A percentile compares a stretch with the other conserved stretches of the same genome.
These are phyloP conservation scores for Isaurus tuberculatus DNA, from an alignment of 92 coral and sea anemone species.

Conservation along the genomic window DNA sequence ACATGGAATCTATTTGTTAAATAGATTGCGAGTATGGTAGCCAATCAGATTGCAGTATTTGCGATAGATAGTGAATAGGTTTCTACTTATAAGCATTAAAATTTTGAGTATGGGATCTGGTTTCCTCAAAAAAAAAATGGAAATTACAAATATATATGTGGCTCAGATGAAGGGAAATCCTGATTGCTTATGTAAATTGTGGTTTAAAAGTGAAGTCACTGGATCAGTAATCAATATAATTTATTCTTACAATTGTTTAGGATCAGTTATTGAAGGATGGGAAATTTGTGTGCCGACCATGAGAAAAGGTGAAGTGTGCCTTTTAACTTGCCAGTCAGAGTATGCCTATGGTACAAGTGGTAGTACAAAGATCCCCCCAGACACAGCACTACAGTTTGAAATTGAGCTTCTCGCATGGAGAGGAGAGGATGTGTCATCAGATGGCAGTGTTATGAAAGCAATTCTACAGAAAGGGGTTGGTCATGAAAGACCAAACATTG, in stretches of 20 bases:
- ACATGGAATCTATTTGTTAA: no score
- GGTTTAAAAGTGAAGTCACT: no score
- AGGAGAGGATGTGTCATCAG: slow-evolving; percentile 80
- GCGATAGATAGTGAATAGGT: no score
- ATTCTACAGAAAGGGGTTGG: slow-evolving; percentile 77
- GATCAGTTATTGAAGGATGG: slow-evolving; percentile 91
- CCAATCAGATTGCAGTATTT: no score
- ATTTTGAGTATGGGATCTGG: no score
- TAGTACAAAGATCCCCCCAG: slow-evolving; percentile 83
- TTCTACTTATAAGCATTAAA: no score
- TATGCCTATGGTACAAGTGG: slow-evolving; percentile 90
- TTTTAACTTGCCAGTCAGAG: slow-evolving; percentile 73
- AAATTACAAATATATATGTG: no score
- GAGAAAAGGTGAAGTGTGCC: slow-evolving; percentile 74
- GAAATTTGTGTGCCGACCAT: slow-evolving; percentile 86
- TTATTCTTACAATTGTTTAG: slow-evolving; percentile 25
- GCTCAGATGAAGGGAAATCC: no score
- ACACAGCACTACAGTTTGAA: slow-evolving; percentile 83
- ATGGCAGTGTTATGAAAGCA: slow-evolving; percentile 81
- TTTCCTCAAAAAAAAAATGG: no score
- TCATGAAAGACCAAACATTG: slow-evolving; percentile 76
- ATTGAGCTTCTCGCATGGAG: slow-evolving; percentile 84
- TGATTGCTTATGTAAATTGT: no score
- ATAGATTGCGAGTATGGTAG: no score
- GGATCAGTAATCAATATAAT: no score